Evolutionary conservation across 1,140 invertebrate species (phyloP), one percentile per base, ranked within the genome.

Genomic region (Achroia grisella): DNA sequence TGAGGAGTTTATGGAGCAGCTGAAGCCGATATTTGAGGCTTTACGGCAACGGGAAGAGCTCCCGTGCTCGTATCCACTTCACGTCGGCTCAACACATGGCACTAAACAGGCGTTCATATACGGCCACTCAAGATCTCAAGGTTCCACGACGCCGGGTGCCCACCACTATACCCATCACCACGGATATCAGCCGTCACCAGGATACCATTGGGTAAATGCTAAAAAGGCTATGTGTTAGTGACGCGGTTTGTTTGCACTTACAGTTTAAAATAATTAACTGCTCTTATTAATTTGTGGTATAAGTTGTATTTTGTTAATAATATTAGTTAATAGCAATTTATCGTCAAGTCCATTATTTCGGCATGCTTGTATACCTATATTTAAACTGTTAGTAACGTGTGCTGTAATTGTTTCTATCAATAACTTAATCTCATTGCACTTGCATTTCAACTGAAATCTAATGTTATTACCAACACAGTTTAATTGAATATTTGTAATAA

Each of bases 21-120:
- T 96, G 90, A 94, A 93, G 92, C 94, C 94, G 73, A 95, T 96
- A 88, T 95, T 96, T 91, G 94, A 96, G 88, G 93, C 92, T 87
- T 91, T 96, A 78, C 90, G 94, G 74, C 93, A 94, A 82, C 93
- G 92, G 80, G 93, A 95, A 87, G 92, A 94, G 78, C 90, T 94
- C 66, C 93, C 93, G 79, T 94, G 92, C 88, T 93, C 93, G 72
- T 95, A 93, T 88, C 93, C 93, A 71, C 91, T 94, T 74, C 92
- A 94, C 81, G 93, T 95, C 89, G 91, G 91, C 52, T 86, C 83
- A 44, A 87, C 86, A 60, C 86, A 87, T 72, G 86, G 86, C 69
- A 87, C 86, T 57, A 87, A 87, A 71, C 86, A 87, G 70, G 86
- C 84, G 56, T 87, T 87, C 67, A 85, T 87, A 58, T 87, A 87